These are phyloP conservation scores for Drosophila paranaensis DNA, from an alignment of 2,888 invertebrate genomes.

Conservation along the genomic window DNA sequence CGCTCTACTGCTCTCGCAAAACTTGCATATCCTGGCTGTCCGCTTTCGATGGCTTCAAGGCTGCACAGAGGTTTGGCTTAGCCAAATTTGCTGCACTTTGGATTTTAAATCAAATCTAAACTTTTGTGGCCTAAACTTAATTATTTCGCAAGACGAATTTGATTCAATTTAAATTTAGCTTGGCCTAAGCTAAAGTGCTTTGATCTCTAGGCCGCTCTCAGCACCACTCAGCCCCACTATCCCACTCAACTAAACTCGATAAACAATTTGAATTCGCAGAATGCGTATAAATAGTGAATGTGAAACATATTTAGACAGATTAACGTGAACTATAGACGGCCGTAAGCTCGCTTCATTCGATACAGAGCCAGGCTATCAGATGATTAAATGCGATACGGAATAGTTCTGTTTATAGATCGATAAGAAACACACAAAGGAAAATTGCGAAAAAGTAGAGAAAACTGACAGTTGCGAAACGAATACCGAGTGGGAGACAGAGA, in stretches of 20 bases:
- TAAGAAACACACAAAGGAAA: not conserved
- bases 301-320: not conserved
- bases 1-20: no score
- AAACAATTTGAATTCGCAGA: not conserved
- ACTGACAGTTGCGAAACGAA: not conserved
- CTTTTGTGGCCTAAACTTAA: no score
- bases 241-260: not conserved
- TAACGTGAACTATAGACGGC: not conserved
- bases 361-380: not conserved
- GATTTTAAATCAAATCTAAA: not conserved
- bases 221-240: not conserved
- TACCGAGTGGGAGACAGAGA: not conserved
- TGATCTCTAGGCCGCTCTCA: no score
- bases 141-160: not conserved
- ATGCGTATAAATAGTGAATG: not conserved
- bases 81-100: not conserved
- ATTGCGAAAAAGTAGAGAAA: not conserved
- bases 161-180: not conserved
- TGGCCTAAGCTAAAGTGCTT: not conserved
- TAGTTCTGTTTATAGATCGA: not conserved
- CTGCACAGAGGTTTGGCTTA: no score
- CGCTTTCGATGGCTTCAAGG: no score
- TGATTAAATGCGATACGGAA: conserved; percentile 3
- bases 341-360: not conserved
- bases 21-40: no score